Evolutionary conservation across 2,113 vertebrate genomes (phyloP), one percentile per base, ranked within the genome.

Genomic region (Microcebus murinus): DNA sequence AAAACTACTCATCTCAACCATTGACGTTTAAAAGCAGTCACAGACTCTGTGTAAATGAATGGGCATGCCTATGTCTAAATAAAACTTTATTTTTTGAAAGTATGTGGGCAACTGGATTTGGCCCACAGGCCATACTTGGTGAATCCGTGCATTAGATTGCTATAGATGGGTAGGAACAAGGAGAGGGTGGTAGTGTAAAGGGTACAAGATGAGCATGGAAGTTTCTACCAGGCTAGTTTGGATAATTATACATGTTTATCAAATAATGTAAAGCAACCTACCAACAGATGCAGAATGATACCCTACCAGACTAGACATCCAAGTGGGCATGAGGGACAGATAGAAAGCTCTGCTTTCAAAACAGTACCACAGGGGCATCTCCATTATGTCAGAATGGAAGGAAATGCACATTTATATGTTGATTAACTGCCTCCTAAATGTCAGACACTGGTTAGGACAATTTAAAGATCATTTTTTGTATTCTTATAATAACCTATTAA

Each of bases 241-340:
- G 14, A 48, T 61, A 9, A 74, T n/a, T 14, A 45, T 8, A 63
- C 50, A 50, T 23, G 59, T 31, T 94, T 73, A 77, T 45, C 20
- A 55, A 94, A 88, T 4, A 50, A 31, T 61, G n/a, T 29, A 81
- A 93, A 88, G n/a, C 48, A 93, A 91, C 12, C 68, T 87, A 80
- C 2, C 23, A 9, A 74, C 7, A 77, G 52, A 80, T 25, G 31
- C 21, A 68, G 39, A 96, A 86, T n/a, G 11, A 21, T 36, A 34
- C 20, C 21, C 20, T 4, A 70, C 1, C 59, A 29, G 4, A 70
- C 52, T 57, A 83, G 57, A 87, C 1, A 55, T 21, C 3, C 18
- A 70, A n/a, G 13, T 71, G 36, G 29, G 31, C n/a, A 39, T n/a
- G 63, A 9, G 29, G 15, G 48, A 34, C 21, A 76, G 36, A 65